Base-by-base conservation (phyloP, 1,140 invertebrate species). In the Bombus sylvicola region DNA sequence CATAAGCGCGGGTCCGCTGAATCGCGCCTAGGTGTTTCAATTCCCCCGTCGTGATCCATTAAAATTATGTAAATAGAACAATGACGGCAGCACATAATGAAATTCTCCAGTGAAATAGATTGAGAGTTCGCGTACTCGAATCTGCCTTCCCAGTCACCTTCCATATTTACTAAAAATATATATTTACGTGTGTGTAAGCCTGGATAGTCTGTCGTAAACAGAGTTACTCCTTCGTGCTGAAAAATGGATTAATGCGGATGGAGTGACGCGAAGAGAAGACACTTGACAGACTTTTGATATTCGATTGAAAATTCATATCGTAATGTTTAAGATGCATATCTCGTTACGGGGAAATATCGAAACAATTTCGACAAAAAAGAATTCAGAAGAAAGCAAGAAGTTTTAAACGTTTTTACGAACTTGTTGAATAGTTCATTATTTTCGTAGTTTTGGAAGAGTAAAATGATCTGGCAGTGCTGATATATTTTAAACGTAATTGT, bases 21-120 rank as follows among this genome's bases (percentile, higher is more conserved):
- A 53, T 43, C 39, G 75, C 25, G 74, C 18, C 41, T 66, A 71
- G 78, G 66, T 71, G 78, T 80, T 80, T 71, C 66, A 71, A 80
- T 80, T 53, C 43, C 43, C 34, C 31, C 22, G 66, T 9, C 18
- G 71, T 25, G 73, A 57, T 77, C 62, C 81, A 68, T 83, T 83
- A 69, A 69, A 77, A 76, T 83, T 77, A 77, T 68, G 73, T 34
- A 53, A 83, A 83, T 77, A 83, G 62, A 83, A 64, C 73, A 83
- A 77, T 43, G 69, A 1, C 73, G 62, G 6, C 34, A 37, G 18
- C 15, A 2, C 12, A 37, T 53, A 82, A 82, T 82, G 71, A 82
- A 82, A 74, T 59, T 43, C 43, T 22, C 53, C 53, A 4, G 31
- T 8, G 80, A 41, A 74, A 34, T 37, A 28, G n/a, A 81, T 53